Evolutionary conservation across 2,888 invertebrate species (phyloP), one percentile per base, ranked within the genome.

Genomic region (Athalia rosae): DNA sequence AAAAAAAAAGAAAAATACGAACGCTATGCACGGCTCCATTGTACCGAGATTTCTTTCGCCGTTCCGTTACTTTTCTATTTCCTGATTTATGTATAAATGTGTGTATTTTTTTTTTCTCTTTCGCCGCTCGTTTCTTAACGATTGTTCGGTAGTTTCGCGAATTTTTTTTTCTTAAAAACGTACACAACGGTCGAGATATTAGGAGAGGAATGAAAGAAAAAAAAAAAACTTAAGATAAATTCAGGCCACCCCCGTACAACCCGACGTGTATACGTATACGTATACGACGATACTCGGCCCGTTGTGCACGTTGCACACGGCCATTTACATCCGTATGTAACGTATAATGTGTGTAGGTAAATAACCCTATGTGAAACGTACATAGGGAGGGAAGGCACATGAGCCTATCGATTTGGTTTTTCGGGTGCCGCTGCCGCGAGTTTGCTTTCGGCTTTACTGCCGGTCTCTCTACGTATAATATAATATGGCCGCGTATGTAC

Each of bases 351-450:
- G 74, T 58, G 66, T 74, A 79, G 76, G 78, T 78, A 79, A 64
- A 50, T 76, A 74, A n/a, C n/a, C 63, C 81, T 63, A 64, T 73
- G 76, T 76, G 80, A 67, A 79, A 80, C n/a, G n/a, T 79, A 15
- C 15, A 66, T 66, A 50, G 28, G n/a, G n/a, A 67, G 15, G 15
- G 11, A 8, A 50, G 28, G 86, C 87, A 28, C 85, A 87, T 86
- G 87, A 86, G 88, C 87, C 86, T 88, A 88, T 89, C 88, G 89
- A 88, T 89, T 88, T 84, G 87, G 85, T 87, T 88, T 88, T 89
- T 88, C 87, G 87, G 87, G 84, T 86, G 86, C 87, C 86, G 86
- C 87, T 86, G 86, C 28, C 28, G 28, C 28, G 28, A 28, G 85
- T 85, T 86, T 88, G 85, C 86, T 87, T 87, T 86, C 86, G 85